Conservation (phyloP, 2,797 vertebrate genomes). For the Amblyopsis hoosieri region DNA sequence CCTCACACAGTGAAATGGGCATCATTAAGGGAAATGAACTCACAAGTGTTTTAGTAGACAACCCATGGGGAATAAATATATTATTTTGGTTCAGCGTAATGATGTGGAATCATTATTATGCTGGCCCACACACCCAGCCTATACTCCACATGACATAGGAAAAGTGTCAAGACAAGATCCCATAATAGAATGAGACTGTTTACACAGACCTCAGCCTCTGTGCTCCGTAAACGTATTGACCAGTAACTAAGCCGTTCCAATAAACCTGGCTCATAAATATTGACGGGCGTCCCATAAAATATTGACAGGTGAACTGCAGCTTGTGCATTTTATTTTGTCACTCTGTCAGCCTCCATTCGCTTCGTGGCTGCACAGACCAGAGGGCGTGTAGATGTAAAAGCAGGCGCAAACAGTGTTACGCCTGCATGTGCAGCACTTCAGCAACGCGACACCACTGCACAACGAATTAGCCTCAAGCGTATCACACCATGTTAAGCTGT, state of each 20-base stretch:
- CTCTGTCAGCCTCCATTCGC: background rate
- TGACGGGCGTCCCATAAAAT: slow-evolving; percentile 47
- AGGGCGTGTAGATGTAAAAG: background rate
- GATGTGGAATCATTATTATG: slow-evolving; percentile 19
- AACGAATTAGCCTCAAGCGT: too few species aligned
- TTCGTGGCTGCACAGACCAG: slow-evolving; percentile 1
- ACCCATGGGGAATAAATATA: background rate
- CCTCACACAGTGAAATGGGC: slow-evolving; percentile 25
- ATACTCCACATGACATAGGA: too few species aligned
- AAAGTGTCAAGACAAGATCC: too few species aligned
- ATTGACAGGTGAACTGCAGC: slow-evolving; percentile 38
- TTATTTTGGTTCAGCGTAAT: slow-evolving; percentile 14
- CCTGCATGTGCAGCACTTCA: background rate
- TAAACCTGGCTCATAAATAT: slow-evolving; percentile 58
- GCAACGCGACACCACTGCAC: too few species aligned
- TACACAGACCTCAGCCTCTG: slow-evolving; percentile 48
- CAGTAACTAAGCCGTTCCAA: slow-evolving; percentile 52
- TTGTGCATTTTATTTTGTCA: slow-evolving; percentile 8
- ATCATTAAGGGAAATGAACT: slow-evolving; percentile 34
- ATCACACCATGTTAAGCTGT: too few species aligned
- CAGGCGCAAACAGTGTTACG: too few species aligned
- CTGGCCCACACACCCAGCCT: background rate
- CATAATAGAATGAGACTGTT: slow-evolving; percentile 26
- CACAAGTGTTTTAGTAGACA: slow-evolving; percentile 5
- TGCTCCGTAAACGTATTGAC: slow-evolving; percentile 61